Percentiles rank a stretch among this genome's conserved stretches.
Evolutionary conservation across 2,113 vertebrate genomes (phyloP).

Genomic region (Sander lucioperca): DNA sequence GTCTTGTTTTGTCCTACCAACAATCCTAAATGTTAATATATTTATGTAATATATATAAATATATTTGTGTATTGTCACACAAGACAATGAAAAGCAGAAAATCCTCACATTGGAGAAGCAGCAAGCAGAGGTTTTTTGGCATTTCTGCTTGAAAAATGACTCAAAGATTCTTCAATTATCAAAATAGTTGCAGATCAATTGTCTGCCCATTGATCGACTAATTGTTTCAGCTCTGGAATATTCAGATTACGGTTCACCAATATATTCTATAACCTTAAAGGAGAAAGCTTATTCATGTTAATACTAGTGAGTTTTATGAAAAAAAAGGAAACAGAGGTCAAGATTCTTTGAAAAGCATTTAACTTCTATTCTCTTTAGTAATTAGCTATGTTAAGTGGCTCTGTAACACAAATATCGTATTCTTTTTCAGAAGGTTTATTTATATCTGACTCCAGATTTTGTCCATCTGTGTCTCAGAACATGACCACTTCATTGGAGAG

Average conservation of each 20-base stretch:
- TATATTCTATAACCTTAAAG: background rate
- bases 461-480: constrained; percentile 42
- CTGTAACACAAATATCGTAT: background rate
- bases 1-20: background rate
- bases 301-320: background rate
- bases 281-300: background rate
- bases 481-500: constrained; percentile 80
- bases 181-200: too few relatives aligned
- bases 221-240: background rate
- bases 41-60: background rate
- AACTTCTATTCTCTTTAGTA: background rate
- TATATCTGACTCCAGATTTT: background rate
- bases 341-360: background rate
- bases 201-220: background rate
- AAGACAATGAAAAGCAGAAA: background rate
- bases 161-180: too few relatives aligned
- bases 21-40: background rate
- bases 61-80: background rate
- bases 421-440: background rate
- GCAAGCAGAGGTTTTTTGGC: background rate
- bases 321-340: background rate
- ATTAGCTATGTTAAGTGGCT: background rate
- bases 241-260: background rate
- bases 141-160: background rate
- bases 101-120: background rate